Base-by-base conservation (phyloP, 2,797 vertebrate genomes). In the Pteronotus mesoamericanus region DNA sequence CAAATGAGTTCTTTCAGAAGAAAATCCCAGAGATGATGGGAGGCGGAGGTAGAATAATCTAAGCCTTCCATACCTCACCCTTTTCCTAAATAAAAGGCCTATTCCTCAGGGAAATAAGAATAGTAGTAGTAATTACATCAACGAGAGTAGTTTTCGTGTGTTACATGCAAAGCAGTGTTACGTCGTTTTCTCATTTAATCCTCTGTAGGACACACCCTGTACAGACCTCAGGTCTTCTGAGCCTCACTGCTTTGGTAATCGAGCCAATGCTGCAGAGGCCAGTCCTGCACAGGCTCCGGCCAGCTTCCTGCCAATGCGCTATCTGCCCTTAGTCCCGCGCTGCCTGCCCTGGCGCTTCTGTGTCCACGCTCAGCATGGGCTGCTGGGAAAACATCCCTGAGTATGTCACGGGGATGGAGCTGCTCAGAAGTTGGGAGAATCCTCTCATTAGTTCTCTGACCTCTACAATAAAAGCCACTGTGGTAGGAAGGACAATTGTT, bases 51-150 rank as follows among this genome's bases (percentile, higher is more conserved):
- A 34, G 74, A 80, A 91, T 51, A 74, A 96, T 46, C 68, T 37
- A 71, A 94, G 39, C n/a, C 93, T 77, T 86, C 57, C 80, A 48
- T 24, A 83, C 69, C 78, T 93, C 79, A n/a, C 42, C 82, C 88
- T 71, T 86, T 82, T 39, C 69, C 83, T 75, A 93, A 94, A 94
- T 90, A 79, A 94, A 78, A 80, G 84, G 22, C 71, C 82, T 92
- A 34, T 64, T 95, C 85, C 42, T 95, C 10, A 11, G n/a, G 57
- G 46, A 68, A 96, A 94, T 83, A 32, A 83, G 42, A 75, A 89
- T 42, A 74, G 91, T 4, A 71, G 80, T 39, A 55, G 92, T 32
- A n/a, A 80, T 59, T 34, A 94, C 9, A 69, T 55, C 57, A 87
- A 85, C 10, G 61, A 83, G 59, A 90, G 29, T 53, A 64, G 8